A percentile compares a stretch with the other conserved stretches of the same genome.
These are phyloP conservation scores for Chydorus sphaericus DNA, from an alignment of 2,888 invertebrate species.

Conservation along the genomic window DNA sequence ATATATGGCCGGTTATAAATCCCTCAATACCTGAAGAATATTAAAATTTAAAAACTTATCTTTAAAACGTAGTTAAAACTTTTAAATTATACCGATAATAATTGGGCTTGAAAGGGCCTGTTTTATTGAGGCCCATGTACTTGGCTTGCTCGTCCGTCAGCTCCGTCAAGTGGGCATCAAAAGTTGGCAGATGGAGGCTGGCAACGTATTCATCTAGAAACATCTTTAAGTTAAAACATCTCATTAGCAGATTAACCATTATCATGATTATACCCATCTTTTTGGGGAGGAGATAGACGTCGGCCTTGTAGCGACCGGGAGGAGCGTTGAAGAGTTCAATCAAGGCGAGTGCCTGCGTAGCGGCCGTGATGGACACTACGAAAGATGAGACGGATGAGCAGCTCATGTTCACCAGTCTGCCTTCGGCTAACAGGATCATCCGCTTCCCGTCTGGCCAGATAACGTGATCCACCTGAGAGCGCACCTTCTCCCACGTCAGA, in stretches of 20 bases:
- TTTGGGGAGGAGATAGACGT: slow-evolving; percentile 93
- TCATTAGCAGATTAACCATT: neutral
- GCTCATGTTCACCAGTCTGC: slow-evolving; percentile 85
- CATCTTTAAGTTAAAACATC: slow-evolving; percentile 2
- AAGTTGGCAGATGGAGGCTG: slow-evolving; percentile 86
- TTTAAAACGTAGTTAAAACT: neutral
- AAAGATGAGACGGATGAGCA: slow-evolving; percentile 95
- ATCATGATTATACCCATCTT: slow-evolving; percentile 63
- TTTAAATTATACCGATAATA: slow-evolving; percentile 69
- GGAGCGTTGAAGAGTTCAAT: slow-evolving; percentile 97
- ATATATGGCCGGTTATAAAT: no score
- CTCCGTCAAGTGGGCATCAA: slow-evolving; percentile 94
- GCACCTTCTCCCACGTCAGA: slow-evolving; percentile 89
- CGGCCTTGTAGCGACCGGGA: slow-evolving; percentile 82
- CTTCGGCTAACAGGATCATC: slow-evolving; percentile 84
- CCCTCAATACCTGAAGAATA: no score
- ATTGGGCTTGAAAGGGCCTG: slow-evolving; percentile 96
- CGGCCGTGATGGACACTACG: slow-evolving; percentile 93
- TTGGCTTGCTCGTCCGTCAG: slow-evolving; percentile 92
- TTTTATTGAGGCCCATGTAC: slow-evolving; percentile 92
- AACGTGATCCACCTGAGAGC: slow-evolving; percentile 95
- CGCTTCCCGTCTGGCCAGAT: slow-evolving; percentile 96
- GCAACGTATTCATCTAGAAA: slow-evolving; percentile 89
- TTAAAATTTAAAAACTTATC: no score
- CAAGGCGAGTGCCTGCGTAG: slow-evolving; percentile 79